A percentile compares a stretch with the other conserved stretches of the same genome.
phyloP scores from a whole-genome alignment of 2,888 invertebrate species.

The Ethmia dodecea region DNA sequence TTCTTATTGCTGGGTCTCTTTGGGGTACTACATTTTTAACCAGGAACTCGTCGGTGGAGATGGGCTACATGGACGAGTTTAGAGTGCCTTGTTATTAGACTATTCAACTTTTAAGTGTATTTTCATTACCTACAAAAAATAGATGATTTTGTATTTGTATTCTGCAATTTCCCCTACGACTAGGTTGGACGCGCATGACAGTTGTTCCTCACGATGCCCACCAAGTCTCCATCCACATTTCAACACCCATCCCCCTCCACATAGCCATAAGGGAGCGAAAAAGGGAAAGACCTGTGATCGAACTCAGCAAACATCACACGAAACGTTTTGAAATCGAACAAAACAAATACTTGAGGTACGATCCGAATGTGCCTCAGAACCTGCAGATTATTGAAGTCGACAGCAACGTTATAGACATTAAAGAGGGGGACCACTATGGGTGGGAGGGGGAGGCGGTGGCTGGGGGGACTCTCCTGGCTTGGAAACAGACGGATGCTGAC shows the following conservation, averaged over 20 bases:
- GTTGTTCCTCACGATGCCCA: constrained; percentile 62
- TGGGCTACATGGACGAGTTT: too few relatives aligned
- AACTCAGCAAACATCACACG: constrained; percentile 49
- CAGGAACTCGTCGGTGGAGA: too few relatives aligned
- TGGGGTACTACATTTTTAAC: too few relatives aligned
- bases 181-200: constrained; percentile 61
- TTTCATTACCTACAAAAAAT: too few relatives aligned
- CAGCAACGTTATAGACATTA: constrained; percentile 60
- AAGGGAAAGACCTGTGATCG: constrained; percentile 51
- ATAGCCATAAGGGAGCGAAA: constrained; percentile 57
- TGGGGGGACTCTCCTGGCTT: constrained; percentile 51
- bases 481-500: constrained; percentile 56
- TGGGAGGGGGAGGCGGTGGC: constrained; percentile 57
- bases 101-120: too few relatives aligned
- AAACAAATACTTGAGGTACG: constrained; percentile 61
- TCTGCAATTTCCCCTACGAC: too few relatives aligned
- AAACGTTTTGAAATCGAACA: constrained; percentile 46
- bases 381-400: constrained; percentile 64
- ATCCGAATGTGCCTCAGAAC: constrained; percentile 61
- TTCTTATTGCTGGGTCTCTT: too few relatives aligned
- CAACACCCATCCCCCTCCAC: constrained; percentile 48
- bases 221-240: constrained; percentile 52
- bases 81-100: too few relatives aligned
- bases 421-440: constrained; percentile 40
- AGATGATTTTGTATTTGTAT: too few relatives aligned